phyloP scores from a whole-genome alignment of 2,797 vertebrate genomes.

The Tragopan temminckii region DNA sequence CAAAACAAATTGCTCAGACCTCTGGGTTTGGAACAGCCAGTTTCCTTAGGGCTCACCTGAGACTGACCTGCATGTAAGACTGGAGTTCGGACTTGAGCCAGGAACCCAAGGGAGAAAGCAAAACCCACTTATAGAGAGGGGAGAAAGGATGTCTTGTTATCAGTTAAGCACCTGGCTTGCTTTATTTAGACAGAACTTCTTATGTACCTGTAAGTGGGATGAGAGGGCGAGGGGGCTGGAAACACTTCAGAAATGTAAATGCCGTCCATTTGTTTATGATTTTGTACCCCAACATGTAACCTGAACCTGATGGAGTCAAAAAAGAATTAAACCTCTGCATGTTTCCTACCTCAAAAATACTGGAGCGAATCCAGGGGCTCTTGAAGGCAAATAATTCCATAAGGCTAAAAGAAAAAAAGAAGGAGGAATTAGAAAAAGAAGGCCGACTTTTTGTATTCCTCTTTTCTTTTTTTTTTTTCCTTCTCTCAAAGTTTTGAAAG shows the following conservation, averaged over 20 bases:
- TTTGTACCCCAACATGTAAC: constrained; percentile 78
- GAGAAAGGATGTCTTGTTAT: constrained; percentile 1
- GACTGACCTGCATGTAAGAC: neutral
- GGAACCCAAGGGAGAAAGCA: neutral
- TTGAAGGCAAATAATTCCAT: constrained; percentile 58
- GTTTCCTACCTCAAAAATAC: constrained; percentile 71
- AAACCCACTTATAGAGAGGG: neutral
- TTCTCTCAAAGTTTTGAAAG: constrained; percentile 20
- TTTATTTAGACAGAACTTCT: constrained; percentile 52
- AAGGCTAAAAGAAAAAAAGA: constrained; percentile 4
- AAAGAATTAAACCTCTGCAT: constrained; percentile 59
- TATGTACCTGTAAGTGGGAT: constrained; percentile 56
- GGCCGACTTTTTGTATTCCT: neutral
- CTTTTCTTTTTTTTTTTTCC: neutral
- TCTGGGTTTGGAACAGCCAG: neutral
- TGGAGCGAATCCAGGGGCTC: constrained; percentile 80
- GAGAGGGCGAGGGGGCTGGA: constrained; percentile 23
- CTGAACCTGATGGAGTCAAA: constrained; percentile 80
- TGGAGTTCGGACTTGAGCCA: neutral
- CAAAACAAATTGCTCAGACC: neutral
- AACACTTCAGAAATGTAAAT: constrained; percentile 82
- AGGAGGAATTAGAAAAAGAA: neutral
- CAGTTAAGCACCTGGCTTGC: constrained; percentile 56
- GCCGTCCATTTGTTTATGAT: constrained; percentile 85
- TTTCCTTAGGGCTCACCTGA: neutral